A percentile compares a stretch with the other conserved stretches of the same genome.
These are phyloP conservation scores for Aphelenchoides bicaudatus DNA, from an alignment of 2,888 invertebrate species.

Conservation along the genomic window DNA sequence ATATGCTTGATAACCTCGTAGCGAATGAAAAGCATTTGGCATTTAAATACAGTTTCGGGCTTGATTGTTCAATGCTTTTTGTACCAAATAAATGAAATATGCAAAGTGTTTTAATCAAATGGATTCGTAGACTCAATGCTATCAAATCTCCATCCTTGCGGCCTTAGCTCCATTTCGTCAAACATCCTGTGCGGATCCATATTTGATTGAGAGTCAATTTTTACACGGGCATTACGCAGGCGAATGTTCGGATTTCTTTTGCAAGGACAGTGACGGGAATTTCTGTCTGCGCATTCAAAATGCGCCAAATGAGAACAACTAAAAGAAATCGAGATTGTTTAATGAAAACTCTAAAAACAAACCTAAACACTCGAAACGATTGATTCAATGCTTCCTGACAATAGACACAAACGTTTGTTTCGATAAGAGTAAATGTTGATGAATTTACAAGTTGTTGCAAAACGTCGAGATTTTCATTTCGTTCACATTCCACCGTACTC, in stretches of 20 bases:
- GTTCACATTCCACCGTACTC: constrained; percentile 23
- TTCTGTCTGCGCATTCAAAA: constrained; percentile 25
- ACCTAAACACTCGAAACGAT: constrained; percentile 30
- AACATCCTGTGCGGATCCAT: background rate
- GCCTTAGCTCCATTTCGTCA: background rate
- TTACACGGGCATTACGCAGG: background rate
- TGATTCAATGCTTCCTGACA: constrained; percentile 22
- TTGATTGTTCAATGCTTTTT: no score
- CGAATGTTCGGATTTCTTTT: background rate
- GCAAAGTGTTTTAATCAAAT: no score
- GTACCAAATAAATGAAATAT: no score
- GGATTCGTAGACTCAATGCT: no score
- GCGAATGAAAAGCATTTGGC: no score
- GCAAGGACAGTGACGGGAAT: constrained; percentile 15
- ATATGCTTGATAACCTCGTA: no score
- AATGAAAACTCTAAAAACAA: background rate
- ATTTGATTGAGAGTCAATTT: background rate
- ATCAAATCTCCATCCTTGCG: no score
- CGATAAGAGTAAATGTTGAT: constrained; percentile 14
- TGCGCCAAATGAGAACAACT: constrained; percentile 36
- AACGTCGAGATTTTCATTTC: constrained; percentile 19
- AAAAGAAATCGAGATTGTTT: background rate
- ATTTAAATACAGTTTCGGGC: no score
- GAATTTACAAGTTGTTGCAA: background rate
- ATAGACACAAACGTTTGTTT: constrained; percentile 21